phyloP scores from a whole-genome alignment of 2,113 vertebrate species.

The Rhizomys pruinosus region DNA sequence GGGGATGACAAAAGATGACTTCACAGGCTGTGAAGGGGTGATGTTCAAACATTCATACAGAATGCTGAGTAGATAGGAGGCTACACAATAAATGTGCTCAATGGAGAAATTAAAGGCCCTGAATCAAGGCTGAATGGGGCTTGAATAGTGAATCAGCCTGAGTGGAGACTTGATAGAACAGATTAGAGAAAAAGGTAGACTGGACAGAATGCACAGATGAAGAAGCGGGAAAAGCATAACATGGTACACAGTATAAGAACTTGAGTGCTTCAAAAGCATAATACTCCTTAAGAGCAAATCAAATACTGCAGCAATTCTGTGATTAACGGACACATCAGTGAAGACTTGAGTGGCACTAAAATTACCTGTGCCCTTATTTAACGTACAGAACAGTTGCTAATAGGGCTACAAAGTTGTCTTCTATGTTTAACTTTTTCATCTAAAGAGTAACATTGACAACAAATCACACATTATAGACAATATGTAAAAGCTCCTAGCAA shows the following conservation, averaged over 20 bases:
- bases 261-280: background rate
- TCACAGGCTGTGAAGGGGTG: background rate
- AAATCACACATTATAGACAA: background rate
- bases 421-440: background rate
- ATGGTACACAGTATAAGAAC: background rate
- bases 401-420: background rate
- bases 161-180: background rate
- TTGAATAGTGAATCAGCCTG: background rate
- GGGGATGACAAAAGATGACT: background rate
- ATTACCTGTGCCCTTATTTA: slow-evolving; percentile 1
- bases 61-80: background rate
- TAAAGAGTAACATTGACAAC: background rate
- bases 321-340: background rate
- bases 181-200: background rate
- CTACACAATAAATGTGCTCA: background rate
- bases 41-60: background rate
- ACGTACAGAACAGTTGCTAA: slow-evolving; percentile 15
- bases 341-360: background rate
- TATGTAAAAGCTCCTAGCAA: background rate
- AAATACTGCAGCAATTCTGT: background rate
- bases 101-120: background rate
- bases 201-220: background rate
- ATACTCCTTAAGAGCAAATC: background rate
- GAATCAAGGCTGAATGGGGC: background rate
- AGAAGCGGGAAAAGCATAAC: no score